A percentile compares a stretch with the other conserved stretches of the same genome.
These are phyloP conservation scores for Psix sp. DNA, from an alignment of 1,140 invertebrate species.

Conservation along the genomic window DNA sequence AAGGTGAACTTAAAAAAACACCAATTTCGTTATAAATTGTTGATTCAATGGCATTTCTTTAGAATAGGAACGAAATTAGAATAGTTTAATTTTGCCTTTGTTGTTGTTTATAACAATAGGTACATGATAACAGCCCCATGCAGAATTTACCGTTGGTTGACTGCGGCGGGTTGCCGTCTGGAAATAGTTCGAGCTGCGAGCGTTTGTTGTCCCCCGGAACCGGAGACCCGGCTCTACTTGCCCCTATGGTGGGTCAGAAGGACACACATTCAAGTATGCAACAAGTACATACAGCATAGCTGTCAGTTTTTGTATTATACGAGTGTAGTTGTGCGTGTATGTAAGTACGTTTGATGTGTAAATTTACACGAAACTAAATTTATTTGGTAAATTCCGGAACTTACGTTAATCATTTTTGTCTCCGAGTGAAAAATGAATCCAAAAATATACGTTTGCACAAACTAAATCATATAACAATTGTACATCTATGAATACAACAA, in stretches of 20 bases:
- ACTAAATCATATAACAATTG: too few species aligned
- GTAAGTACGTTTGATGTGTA: constrained; percentile 30
- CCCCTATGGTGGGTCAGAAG: constrained; percentile 79
- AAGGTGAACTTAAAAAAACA: too few species aligned
- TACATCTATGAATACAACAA: too few species aligned
- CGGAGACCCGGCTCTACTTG: constrained; percentile 84
- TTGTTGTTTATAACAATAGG: constrained; percentile 23
- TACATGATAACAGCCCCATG: constrained; percentile 66
- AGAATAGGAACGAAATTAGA: constrained; percentile 20
- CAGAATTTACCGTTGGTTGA: constrained; percentile 85
- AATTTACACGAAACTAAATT: constrained; percentile 24
- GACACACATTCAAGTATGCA: constrained; percentile 75
- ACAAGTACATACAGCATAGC: constrained; percentile 70
- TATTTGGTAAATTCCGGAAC: too few species aligned
- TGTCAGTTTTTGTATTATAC: constrained; percentile 46
- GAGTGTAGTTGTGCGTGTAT: constrained; percentile 38
- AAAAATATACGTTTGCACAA: too few species aligned
- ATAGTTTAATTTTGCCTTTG: constrained; percentile 22
- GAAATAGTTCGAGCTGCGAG: constrained; percentile 85
- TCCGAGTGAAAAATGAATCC: too few species aligned
- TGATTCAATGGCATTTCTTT: too few species aligned
- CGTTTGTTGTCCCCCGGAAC: constrained; percentile 74
- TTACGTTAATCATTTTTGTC: too few species aligned
- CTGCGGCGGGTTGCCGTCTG: constrained; percentile 80
- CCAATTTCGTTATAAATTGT: too few species aligned